Evolutionary conservation across 2,888 invertebrate genomes (phyloP), one percentile per base, ranked within the genome.

Genomic region (Capitulum mitella): DNA sequence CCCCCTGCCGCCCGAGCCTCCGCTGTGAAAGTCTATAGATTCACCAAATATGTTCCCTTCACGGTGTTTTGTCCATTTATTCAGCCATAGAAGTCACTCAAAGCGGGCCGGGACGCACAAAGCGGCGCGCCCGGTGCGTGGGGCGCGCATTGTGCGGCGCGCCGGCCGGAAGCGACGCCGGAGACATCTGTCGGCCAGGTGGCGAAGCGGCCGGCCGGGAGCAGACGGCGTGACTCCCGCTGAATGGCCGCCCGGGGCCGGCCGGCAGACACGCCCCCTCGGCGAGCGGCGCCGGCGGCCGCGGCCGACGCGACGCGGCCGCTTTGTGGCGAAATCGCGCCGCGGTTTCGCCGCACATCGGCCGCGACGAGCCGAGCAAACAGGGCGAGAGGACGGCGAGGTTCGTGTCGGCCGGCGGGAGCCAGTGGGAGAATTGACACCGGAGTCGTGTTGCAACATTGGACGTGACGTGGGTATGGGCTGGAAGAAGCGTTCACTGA

Each of bases 31-130:
- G 37, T 70, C 70, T 70, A 40, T 70, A 40, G 70, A 26, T 26
- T 70, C 70, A 26, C 70, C 70, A 70, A 70, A 70, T 70, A 70
- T 70, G 70, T 29, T 70, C 70, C 40, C 37, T 70, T 70, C 40
- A 70, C 70, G 70, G 22, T 70, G 70, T 70, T 70, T 70, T 70
- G 70, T 70, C 29, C 40, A 40, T 37, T 70, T 70, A 40, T 70
- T 6, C 70, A 8, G 26, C 70, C 70, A 70, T 70, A 70, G 70
- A 70, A 70, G 70, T 70, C 70, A 70, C 70, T 70, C 37, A 70
- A 70, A 70, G 70, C 37, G 40, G 37, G 64, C 22, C 6, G 10
- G 26, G 37, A 5, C 37, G 5, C 26, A 70, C 70, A 70, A 70
- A 70, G 70, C 37, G 8, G 40, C 10, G 37, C 70, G 70, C 3